Evolutionary conservation across 2,113 vertebrate genomes (phyloP).

Genomic region (Pachyramphus minor): DNA sequence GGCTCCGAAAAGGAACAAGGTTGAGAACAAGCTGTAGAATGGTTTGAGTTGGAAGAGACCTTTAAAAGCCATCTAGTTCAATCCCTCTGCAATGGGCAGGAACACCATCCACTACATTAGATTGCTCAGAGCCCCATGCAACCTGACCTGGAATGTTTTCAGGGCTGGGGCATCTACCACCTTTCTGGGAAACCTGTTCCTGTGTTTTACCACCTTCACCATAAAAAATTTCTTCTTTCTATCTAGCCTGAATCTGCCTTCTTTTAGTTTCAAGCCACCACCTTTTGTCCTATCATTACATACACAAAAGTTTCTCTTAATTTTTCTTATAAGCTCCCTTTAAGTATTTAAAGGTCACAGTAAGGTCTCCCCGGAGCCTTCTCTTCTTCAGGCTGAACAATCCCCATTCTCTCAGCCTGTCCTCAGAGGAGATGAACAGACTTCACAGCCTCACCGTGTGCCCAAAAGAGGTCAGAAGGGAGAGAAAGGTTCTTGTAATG

Average conservation of each 20-base stretch:
- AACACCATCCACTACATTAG: neutral
- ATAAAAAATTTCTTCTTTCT: neutral
- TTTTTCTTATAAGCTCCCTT: neutral
- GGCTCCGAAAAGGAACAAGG: neutral
- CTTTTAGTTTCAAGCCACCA: neutral
- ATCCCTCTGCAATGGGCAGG: fast-evolving
- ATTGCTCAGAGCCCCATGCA: fast-evolving
- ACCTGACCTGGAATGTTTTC: neutral
- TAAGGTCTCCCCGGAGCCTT: neutral
- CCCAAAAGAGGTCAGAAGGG: neutral
- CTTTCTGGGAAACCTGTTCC: fast-evolving
- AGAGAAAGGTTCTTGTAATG: neutral
- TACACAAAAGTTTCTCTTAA: neutral
- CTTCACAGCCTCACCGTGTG: neutral
- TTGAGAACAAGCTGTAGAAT: neutral
- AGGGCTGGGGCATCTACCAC: neutral
- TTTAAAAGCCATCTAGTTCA: neutral
- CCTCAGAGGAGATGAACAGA: neutral
- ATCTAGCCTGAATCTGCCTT: neutral
- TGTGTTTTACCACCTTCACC: neutral
- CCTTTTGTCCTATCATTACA: neutral
- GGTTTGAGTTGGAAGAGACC: neutral
- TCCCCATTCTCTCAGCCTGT: neutral
- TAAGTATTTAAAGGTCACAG: neutral
- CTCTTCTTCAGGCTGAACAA: neutral